A percentile compares a stretch with the other conserved stretches of the same genome.
Conservation (phyloP, 1,140 invertebrate species). For the Sarcophaga peregrina region DNA sequence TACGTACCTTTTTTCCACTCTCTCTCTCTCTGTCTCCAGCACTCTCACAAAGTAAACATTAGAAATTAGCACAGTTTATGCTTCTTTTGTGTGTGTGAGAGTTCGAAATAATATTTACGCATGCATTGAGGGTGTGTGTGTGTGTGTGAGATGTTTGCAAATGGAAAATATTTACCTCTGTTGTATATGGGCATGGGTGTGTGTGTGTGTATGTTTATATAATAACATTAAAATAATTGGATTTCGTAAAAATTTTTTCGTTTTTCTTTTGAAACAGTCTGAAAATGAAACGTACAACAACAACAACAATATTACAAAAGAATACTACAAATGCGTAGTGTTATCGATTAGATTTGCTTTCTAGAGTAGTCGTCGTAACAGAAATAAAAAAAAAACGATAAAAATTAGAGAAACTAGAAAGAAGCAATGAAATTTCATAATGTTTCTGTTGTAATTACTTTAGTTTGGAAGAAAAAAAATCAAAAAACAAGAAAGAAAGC, state of each 20-base stretch:
- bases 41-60: not conserved
- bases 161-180: too few relatives aligned
- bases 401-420: too few relatives aligned
- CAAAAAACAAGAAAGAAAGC: too few relatives aligned
- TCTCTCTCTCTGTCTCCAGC: too few relatives aligned
- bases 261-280: not conserved
- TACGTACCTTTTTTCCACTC: too few relatives aligned
- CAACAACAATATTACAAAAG: not conserved
- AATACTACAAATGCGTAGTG: not conserved
- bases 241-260: not conserved
- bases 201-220: not conserved
- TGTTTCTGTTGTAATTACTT: too few relatives aligned
- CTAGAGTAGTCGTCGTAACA: too few relatives aligned
- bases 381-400: too few relatives aligned
- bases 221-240: constrained; percentile 16
- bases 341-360: not conserved
- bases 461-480: too few relatives aligned
- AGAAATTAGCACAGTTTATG: constrained; percentile 15
- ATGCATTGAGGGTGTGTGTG: too few relatives aligned
- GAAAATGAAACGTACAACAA: not conserved
- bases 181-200: not conserved
- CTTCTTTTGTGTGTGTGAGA: not conserved
- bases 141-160: not conserved
- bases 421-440: too few relatives aligned
- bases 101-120: not conserved